Percentiles rank a stretch among this genome's conserved stretches.
These are phyloP conservation scores for Hylia prasina DNA, from an alignment of 2,113 vertebrate genomes.

Conservation along the genomic window DNA sequence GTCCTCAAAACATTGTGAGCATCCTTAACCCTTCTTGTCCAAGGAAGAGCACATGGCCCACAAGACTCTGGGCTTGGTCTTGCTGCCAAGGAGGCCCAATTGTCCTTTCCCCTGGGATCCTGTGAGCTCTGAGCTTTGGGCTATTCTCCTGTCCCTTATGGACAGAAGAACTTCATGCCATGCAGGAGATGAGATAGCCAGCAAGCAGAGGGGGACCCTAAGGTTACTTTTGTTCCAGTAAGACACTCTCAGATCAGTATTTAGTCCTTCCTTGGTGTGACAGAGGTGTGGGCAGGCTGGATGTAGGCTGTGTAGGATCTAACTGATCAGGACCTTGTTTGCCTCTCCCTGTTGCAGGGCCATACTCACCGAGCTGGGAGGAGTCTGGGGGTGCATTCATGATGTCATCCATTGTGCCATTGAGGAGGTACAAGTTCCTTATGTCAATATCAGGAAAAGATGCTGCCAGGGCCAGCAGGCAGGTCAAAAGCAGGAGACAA, in stretches of 20 bases:
- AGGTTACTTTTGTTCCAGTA: background rate
- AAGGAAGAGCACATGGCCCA: background rate
- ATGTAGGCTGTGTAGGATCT: background rate
- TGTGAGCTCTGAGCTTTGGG: background rate
- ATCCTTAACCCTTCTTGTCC: background rate
- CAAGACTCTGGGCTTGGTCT: background rate
- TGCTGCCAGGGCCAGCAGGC: background rate
- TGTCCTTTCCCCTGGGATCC: background rate
- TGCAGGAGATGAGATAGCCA: background rate
- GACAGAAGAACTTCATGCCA: background rate
- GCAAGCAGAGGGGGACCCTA: background rate
- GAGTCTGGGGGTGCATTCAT: background rate
- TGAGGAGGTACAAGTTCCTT: constrained; percentile 26
- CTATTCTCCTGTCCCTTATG: background rate
- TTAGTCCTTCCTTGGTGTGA: background rate
- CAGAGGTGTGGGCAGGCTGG: background rate
- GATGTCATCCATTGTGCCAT: constrained; percentile 12
- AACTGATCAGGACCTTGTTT: background rate
- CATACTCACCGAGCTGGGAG: background rate
- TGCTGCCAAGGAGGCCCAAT: background rate
- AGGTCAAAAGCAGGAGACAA: constrained; percentile 2
- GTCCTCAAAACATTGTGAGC: background rate
- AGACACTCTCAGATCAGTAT: background rate
- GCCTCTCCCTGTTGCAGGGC: background rate
- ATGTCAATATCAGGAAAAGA: constrained; percentile 20